Evolutionary conservation across 2,888 invertebrate species (phyloP), one percentile per base, ranked within the genome.

Genomic region (Noctua pronuba): DNA sequence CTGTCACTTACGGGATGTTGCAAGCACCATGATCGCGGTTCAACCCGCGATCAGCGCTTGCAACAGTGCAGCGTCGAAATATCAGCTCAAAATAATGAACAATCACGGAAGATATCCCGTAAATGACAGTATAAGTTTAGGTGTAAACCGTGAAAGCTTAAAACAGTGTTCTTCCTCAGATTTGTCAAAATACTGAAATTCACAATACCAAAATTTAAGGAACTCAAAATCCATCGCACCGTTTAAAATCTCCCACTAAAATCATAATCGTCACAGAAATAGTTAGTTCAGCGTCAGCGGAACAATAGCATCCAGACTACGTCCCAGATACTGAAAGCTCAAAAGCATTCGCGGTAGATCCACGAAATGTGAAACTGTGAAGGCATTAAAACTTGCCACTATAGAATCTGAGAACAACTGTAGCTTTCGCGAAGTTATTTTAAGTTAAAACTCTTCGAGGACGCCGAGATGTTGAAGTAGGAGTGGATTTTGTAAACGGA

Each of bases 371-470:
- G 88, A 86, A 88, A 88, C 89, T 88, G 88, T 83, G 87, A 84
- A 90, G 88, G 93, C 90, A 92, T 93, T 93, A 93, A 94, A 94
- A 94, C 93, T 93, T 93, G 86, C 88, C 89, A 91, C 92, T 93
- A 92, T 91, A 92, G 91, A 92, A 93, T 91, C 90, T 87, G 85
- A 89, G 88, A 92, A 91, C 89, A 89, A 90, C 90, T 89, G 89
- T 88, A 88, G 90, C 88, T 91, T 88, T 88, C 80, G 77, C 77
- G 75, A 90, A 92, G 87, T 91, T 88, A 88, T 88, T 90, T 89
- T 86, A 86, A 87, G 88, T 88, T 90, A 52, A 80, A 83, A 83
- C 83, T 84, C 82, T 80, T 83, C 64, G 79, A 82, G 79, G 78
- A 87, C 83, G 82, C 62, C 64, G 77, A 83, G 77, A 79, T 77